These are phyloP conservation scores for Nymphalis urticae DNA, from an alignment of 2,888 invertebrate species.

Conservation along the genomic window DNA sequence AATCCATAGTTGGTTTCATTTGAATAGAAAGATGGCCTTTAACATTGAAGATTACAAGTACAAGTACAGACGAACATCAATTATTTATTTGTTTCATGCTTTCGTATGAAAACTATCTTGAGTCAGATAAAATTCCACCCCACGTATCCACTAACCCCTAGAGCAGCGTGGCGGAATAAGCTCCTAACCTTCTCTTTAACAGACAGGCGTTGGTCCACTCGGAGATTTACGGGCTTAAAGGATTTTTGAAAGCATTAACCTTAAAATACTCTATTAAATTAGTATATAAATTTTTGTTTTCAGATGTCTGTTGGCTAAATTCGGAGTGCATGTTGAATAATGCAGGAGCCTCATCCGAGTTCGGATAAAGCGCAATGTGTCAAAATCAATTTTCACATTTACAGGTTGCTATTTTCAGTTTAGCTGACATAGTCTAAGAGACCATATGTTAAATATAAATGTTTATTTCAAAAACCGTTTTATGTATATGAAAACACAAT, in stretches of 20 bases:
- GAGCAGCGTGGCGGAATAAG: too few species aligned
- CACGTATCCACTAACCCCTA: too few species aligned
- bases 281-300: constrained; percentile 37
- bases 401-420: constrained; percentile 72
- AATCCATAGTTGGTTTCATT: neutral
- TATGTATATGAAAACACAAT: neutral
- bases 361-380: constrained; percentile 67
- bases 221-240: too few species aligned
- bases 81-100: too few species aligned
- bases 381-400: constrained; percentile 76
- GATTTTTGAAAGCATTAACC: too few species aligned
- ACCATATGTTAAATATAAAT: neutral
- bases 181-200: too few species aligned
- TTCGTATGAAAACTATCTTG: too few species aligned
- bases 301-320: constrained; percentile 45
- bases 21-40: neutral
- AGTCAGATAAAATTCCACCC: too few species aligned
- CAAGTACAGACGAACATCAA: too few species aligned
- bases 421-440: constrained; percentile 50
- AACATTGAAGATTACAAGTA: too few species aligned
- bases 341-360: constrained; percentile 56
- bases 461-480: neutral
- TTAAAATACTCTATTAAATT: neutral
- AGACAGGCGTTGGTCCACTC: too few species aligned
- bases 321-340: constrained; percentile 67